A percentile compares a stretch with the other conserved stretches of the same genome.
Evolutionary conservation across 2,888 invertebrate species (phyloP).

Genomic region (Hypena proboscidalis): DNA sequence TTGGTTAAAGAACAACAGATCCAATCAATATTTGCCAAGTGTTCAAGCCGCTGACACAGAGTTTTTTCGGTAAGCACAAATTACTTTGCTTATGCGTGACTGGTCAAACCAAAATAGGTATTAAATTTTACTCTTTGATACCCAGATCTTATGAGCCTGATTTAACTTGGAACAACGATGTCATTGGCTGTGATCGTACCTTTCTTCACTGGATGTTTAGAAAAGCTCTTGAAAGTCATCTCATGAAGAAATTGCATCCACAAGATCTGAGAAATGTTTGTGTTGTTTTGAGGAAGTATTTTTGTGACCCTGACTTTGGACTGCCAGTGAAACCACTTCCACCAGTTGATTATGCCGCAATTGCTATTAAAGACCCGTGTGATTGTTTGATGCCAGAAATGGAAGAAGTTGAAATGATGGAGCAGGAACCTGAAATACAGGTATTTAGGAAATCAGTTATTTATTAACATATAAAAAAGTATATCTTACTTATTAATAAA

Average conservation of each 20-base stretch:
- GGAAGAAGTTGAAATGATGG: slow-evolving; percentile 54
- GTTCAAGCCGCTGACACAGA: slow-evolving; percentile 53
- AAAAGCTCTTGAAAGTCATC: slow-evolving; percentile 63
- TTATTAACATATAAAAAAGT: too few relatives aligned
- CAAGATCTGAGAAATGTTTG: slow-evolving; percentile 54
- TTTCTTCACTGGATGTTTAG: slow-evolving; percentile 77
- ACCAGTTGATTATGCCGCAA: slow-evolving; percentile 49
- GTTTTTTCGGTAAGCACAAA: slow-evolving; percentile 54
- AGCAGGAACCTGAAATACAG: slow-evolving; percentile 49
- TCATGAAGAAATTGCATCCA: slow-evolving; percentile 51
- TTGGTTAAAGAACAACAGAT: slow-evolving; percentile 61
- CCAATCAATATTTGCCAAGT: slow-evolving; percentile 29
- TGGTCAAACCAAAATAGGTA: too few relatives aligned
- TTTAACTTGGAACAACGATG: slow-evolving; percentile 61
- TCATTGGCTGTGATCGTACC: slow-evolving; percentile 59
- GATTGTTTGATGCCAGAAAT: slow-evolving; percentile 64
- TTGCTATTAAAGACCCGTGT: slow-evolving; percentile 60
- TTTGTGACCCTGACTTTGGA: slow-evolving; percentile 74
- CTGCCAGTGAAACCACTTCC: slow-evolving; percentile 58
- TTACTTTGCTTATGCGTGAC: background rate
- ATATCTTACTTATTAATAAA: too few relatives aligned
- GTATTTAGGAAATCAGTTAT: too few relatives aligned
- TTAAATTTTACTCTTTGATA: background rate
- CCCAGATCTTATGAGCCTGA: slow-evolving; percentile 73
- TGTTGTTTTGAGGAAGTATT: slow-evolving; percentile 56